These are phyloP conservation scores for Leucoraja erinaceus DNA, from an alignment of 2,113 vertebrate species.

Conservation along the genomic window DNA sequence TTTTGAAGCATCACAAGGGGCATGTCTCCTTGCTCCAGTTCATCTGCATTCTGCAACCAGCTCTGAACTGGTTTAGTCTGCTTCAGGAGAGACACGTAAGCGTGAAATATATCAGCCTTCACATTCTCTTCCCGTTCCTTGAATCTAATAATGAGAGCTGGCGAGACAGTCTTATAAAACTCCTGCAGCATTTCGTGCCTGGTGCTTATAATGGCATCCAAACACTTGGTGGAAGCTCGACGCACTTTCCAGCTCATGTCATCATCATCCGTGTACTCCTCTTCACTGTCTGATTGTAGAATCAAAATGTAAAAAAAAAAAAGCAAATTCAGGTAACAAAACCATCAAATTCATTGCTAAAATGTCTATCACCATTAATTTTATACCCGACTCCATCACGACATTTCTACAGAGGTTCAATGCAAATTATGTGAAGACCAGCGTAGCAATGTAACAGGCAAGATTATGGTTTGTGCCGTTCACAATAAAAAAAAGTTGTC, in stretches of 20 bases:
- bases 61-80: conserved; percentile 64
- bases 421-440: background rate
- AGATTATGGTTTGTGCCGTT: background rate
- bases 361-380: background rate
- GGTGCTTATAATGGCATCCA: conserved; percentile 72
- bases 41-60: conserved; percentile 48
- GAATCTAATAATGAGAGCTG: conserved; percentile 74
- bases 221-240: conserved; percentile 78
- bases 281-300: conserved; percentile 68
- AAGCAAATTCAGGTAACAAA: background rate
- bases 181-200: conserved; percentile 73
- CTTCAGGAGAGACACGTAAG: conserved; percentile 73
- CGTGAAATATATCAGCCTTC: conserved; percentile 73
- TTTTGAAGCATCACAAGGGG: conserved; percentile 63
- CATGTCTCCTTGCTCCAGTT: conserved; percentile 54
- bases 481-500: background rate
- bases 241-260: conserved; percentile 96
- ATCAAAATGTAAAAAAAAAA: too few relatives aligned
- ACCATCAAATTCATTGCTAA: background rate
- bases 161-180: conserved; percentile 71
- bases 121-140: conserved; percentile 91
- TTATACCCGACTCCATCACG: background rate
- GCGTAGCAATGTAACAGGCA: background rate
- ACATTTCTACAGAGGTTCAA: background rate
- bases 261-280: conserved; percentile 84